A percentile compares a stretch with the other conserved stretches of the same genome.
Conservation (phyloP, 2,888 invertebrate species). For the Alsophila aescularia region DNA sequence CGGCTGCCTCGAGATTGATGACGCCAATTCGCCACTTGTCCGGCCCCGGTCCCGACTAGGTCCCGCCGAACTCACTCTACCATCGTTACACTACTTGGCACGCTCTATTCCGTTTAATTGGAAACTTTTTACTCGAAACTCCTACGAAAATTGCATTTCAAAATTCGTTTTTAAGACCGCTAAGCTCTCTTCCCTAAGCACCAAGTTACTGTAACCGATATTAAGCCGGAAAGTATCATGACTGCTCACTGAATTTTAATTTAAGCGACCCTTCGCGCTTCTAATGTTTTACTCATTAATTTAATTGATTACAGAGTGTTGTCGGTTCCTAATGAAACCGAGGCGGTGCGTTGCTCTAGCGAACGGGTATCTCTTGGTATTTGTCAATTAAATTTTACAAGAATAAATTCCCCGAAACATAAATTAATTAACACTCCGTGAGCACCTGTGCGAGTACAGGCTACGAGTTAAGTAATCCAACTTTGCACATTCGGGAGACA, state of each 20-base stretch:
- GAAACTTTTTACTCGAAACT: slow-evolving; percentile 41
- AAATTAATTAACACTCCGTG: slow-evolving; percentile 69
- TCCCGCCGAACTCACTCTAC: slow-evolving; percentile 32
- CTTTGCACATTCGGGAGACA: slow-evolving; percentile 53
- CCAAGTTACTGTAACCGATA: slow-evolving; percentile 26
- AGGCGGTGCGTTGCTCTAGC: slow-evolving; percentile 27
- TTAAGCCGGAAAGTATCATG: slow-evolving; percentile 33
- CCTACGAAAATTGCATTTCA: slow-evolving; percentile 25
- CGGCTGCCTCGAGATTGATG: slow-evolving; percentile 73
- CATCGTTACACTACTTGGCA: slow-evolving; percentile 49
- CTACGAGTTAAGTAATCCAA: slow-evolving; percentile 62
- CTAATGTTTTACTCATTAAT: slow-evolving; percentile 57
- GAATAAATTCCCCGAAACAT: slow-evolving; percentile 59
- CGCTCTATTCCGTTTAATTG: slow-evolving; percentile 48
- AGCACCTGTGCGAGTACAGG: slow-evolving; percentile 63
- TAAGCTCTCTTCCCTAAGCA: slow-evolving; percentile 6
- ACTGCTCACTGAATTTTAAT: slow-evolving; percentile 41
- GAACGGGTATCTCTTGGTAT: slow-evolving; percentile 51
- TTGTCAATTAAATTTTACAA: slow-evolving; percentile 63
- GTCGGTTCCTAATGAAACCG: slow-evolving; percentile 60
- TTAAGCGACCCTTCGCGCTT: slow-evolving; percentile 43
- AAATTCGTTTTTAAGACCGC: slow-evolving; percentile 16
- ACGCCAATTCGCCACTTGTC: slow-evolving; percentile 75
- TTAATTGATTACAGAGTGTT: slow-evolving; percentile 59
- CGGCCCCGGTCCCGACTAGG: slow-evolving; percentile 41